A percentile compares a stretch with the other conserved stretches of the same genome.
These are phyloP conservation scores for Bovichtus variegatus DNA, from an alignment of 2,797 vertebrate genomes.

Conservation along the genomic window DNA sequence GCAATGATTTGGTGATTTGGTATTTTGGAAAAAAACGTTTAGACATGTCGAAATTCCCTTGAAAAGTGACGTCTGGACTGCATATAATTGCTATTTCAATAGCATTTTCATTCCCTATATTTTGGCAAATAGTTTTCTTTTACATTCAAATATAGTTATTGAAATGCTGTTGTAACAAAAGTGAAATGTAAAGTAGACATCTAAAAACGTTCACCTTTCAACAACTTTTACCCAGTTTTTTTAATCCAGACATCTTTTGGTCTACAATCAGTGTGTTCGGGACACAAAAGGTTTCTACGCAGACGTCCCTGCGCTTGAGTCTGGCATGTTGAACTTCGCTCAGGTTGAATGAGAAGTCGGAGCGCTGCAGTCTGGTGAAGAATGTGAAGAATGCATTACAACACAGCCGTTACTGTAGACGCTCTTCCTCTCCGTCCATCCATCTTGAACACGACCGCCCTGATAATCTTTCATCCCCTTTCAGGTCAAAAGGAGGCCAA, in stretches of 20 bases:
- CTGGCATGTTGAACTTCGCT: conserved; percentile 43
- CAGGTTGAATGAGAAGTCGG: conserved; percentile 49
- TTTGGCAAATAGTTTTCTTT: background rate
- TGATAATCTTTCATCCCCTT: conserved; percentile 52
- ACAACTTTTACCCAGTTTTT: background rate
- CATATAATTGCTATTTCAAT: background rate
- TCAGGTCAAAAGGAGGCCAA: conserved; percentile 82
- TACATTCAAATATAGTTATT: background rate
- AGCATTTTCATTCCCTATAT: background rate
- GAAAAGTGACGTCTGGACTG: background rate
- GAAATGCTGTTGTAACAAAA: background rate
- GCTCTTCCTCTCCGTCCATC: conserved; percentile 56
- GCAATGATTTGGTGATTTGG: background rate
- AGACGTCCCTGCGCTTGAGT: conserved; percentile 28
- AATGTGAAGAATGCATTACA: conserved; percentile 79
- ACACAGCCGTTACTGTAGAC: conserved; percentile 64
- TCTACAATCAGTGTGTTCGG: conserved; percentile 7
- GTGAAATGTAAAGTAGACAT: background rate
- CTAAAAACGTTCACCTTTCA: background rate
- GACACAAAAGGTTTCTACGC: conserved; percentile 18
- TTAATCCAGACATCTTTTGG: background rate
- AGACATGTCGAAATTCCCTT: too few species aligned
- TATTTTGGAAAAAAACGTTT: background rate
- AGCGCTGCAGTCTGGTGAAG: conserved; percentile 41
- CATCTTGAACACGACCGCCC: conserved; percentile 2